Conservation (phyloP, 2,888 invertebrate species). For the Pherbina coryleti region DNA sequence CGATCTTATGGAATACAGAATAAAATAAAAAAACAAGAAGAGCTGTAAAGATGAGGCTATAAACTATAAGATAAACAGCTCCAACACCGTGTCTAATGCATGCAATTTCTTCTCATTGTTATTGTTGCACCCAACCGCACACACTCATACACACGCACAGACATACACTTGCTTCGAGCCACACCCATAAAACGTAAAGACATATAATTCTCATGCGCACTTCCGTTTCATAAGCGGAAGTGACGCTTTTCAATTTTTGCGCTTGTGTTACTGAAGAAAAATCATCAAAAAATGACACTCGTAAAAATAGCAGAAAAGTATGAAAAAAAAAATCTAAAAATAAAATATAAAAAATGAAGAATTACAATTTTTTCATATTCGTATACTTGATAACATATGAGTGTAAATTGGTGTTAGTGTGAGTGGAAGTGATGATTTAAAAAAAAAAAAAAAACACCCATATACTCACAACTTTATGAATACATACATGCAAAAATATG, state of each 20-base stretch:
- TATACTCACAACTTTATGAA: not conserved
- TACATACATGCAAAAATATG: conserved; percentile 5
- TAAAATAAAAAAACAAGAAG: not conserved
- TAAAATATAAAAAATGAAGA: conserved; percentile 7
- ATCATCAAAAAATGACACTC: conserved; percentile 23
- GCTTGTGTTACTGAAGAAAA: conserved; percentile 16
- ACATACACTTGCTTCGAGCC: not conserved
- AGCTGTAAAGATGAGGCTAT: not conserved
- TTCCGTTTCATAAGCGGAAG: conserved; percentile 26
- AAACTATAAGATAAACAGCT: conserved; percentile 29
- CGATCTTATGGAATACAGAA: not conserved
- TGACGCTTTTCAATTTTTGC: conserved; percentile 19
- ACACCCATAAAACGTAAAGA: not conserved
- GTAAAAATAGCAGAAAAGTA: conserved; percentile 15
- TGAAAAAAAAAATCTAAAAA: not conserved
- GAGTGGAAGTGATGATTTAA: not conserved
- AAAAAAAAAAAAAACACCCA: not conserved
- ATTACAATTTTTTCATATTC: conserved; percentile 13
- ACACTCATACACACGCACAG: not conserved
- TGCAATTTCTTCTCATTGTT: conserved; percentile 29
- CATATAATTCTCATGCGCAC: conserved; percentile 20
- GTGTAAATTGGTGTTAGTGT: not conserved
- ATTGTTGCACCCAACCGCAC: conserved; percentile 9
- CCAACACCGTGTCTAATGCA: conserved; percentile 38
- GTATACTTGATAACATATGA: no score